A percentile compares a stretch with the other conserved stretches of the same genome.
Conservation (phyloP, 2,888 invertebrate genomes). For the Catocala nupta region DNA sequence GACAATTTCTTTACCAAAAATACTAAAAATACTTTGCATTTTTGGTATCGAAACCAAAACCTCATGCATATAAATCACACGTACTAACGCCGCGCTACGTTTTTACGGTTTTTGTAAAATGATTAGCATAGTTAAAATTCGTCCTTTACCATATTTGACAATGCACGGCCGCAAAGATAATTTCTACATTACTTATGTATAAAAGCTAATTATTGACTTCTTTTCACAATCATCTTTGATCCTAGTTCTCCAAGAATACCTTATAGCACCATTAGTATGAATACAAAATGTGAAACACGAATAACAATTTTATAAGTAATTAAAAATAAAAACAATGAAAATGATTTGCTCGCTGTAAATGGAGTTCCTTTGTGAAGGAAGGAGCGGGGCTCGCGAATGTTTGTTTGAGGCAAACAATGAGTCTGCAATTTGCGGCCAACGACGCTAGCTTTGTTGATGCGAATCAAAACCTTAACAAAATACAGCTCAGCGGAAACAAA, state of each 20-base stretch:
- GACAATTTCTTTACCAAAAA: too few species aligned
- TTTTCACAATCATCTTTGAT: background rate
- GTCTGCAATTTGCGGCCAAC: conserved; percentile 82
- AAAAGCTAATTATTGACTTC: too few species aligned
- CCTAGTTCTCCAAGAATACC: background rate
- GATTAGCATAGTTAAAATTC: too few species aligned
- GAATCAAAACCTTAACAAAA: conserved; percentile 81
- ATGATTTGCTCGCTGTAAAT: conserved; percentile 77
- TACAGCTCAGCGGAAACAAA: conserved; percentile 65
- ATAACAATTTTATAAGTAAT: conserved; percentile 53
- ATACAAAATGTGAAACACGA: conserved; percentile 24
- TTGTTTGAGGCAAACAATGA: conserved; percentile 83
- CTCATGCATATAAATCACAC: too few species aligned
- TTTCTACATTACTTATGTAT: too few species aligned
- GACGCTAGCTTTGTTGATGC: conserved; percentile 78
- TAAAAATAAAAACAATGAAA: conserved; percentile 73
- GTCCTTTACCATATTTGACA: too few species aligned
- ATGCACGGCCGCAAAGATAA: too few species aligned
- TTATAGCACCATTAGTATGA: conserved; percentile 14
- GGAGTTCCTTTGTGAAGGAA: conserved; percentile 79
- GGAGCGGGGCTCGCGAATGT: conserved; percentile 79
- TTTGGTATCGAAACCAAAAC: too few species aligned
- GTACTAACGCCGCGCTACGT: too few species aligned
- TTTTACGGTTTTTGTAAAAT: too few species aligned
- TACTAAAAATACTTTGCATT: too few species aligned